Evolutionary conservation across 2,113 vertebrate species (phyloP).

Genomic region (Euleptes europaea): DNA sequence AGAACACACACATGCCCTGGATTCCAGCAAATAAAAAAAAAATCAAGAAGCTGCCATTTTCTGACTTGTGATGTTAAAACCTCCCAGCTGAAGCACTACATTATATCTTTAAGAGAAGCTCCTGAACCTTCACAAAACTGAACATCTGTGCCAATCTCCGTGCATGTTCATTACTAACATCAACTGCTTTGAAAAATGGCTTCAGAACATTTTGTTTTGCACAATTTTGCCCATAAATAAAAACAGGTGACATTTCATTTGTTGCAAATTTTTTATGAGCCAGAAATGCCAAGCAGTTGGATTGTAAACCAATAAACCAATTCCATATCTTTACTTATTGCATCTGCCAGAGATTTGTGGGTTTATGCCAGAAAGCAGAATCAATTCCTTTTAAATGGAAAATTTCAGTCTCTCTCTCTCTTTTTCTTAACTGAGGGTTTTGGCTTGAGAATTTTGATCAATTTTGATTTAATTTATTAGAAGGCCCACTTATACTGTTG

Average conservation of each 20-base stretch:
- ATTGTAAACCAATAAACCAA: constrained; percentile 42
- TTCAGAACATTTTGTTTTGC: constrained; percentile 40
- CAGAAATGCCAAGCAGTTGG: constrained; percentile 24
- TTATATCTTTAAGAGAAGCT: constrained; percentile 39
- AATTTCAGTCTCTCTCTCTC: constrained; percentile 12
- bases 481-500: constrained; percentile 19
- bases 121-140: constrained; percentile 52
- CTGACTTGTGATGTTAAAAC: constrained; percentile 44
- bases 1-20: constrained; percentile 53
- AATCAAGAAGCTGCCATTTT: constrained; percentile 50
- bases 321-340: constrained; percentile 40
- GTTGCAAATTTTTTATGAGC: constrained; percentile 35
- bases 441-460: constrained; percentile 21
- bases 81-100: constrained; percentile 55
- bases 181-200: constrained; percentile 51
- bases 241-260: constrained; percentile 50
- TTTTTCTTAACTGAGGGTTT: constrained; percentile 27
- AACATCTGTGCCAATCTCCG: constrained; percentile 47
- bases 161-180: constrained; percentile 54
- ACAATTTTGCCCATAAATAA: constrained; percentile 57
- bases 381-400: constrained; percentile 34
- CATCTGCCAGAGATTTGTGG: constrained; percentile 25
- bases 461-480: constrained; percentile 40
- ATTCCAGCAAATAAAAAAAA: constrained; percentile 31
- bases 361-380: constrained; percentile 35